A percentile compares a stretch with the other conserved stretches of the same genome.
These are phyloP conservation scores for Narcine bancroftii DNA, from an alignment of 2,113 vertebrate species.

Conservation along the genomic window DNA sequence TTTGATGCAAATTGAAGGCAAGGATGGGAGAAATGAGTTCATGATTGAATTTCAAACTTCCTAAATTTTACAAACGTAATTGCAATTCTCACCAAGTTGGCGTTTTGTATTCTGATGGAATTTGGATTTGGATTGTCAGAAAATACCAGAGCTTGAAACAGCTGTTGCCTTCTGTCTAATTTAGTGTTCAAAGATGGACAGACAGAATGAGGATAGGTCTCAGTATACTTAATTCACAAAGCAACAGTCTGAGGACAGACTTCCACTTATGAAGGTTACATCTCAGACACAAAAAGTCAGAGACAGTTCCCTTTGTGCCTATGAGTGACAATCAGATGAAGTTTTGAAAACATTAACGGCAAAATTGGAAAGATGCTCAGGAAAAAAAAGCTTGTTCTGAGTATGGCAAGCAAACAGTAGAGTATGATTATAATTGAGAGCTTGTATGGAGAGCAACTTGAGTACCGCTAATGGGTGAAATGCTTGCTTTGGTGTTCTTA, in stretches of 20 bases:
- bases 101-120: neutral
- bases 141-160: slow-evolving; percentile 6
- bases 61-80: neutral
- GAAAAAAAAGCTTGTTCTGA: neutral
- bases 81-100: neutral
- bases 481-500: neutral
- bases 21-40: neutral
- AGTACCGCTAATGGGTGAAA: too few relatives aligned
- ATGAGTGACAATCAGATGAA: neutral
- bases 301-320: neutral
- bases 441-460: neutral
- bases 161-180: slow-evolving; percentile 14
- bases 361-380: neutral
- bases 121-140: neutral
- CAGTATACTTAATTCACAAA: slow-evolving; percentile 6
- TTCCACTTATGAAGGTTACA: slow-evolving; percentile 4
- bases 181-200: slow-evolving; percentile 11
- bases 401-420: neutral
- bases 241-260: neutral
- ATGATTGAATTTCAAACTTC: neutral
- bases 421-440: neutral
- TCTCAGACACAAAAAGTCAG: neutral
- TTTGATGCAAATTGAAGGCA: neutral
- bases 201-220: slow-evolving; percentile 33
- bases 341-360: neutral